Conservation (phyloP, 2,888 invertebrate species). For the Dicycla oo region DNA sequence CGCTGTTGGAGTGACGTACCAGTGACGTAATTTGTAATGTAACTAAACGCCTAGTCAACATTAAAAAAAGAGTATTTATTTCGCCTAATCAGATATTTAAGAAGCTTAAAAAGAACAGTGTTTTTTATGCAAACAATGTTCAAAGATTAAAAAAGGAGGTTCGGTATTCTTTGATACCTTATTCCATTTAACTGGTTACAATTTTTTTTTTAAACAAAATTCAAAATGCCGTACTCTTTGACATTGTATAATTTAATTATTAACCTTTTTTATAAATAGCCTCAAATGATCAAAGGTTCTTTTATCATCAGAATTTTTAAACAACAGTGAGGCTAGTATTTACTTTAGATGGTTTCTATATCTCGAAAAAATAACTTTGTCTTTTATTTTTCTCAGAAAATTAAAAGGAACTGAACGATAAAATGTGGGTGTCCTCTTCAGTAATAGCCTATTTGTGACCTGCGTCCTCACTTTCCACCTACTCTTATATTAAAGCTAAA, state of each 20-base stretch:
- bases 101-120: conserved; percentile 36
- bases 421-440: conserved; percentile 37
- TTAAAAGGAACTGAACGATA: conserved; percentile 43
- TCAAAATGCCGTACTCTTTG: conserved; percentile 48
- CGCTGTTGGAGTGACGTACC: background rate
- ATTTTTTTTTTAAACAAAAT: conserved; percentile 48
- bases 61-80: conserved; percentile 25
- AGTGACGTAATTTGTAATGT: conserved; percentile 3
- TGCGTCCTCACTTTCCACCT: conserved; percentile 21
- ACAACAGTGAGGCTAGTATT: conserved; percentile 9
- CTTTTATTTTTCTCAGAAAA: conserved; percentile 38
- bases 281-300: conserved; percentile 54
- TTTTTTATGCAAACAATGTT: conserved; percentile 52
- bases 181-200: conserved; percentile 56
- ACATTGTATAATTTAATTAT: conserved; percentile 62
- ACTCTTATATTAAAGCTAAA: conserved; percentile 23
- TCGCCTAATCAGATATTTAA: conserved; percentile 21
- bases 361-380: conserved; percentile 24
- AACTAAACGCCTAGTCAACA: background rate
- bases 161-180: conserved; percentile 61
- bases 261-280: conserved; percentile 55
- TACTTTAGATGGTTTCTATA: conserved; percentile 22
- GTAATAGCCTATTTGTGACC: conserved; percentile 58
- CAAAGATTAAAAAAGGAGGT: conserved; percentile 56
- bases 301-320: conserved; percentile 12